Base-by-base conservation (phyloP, 2,888 invertebrate species). In the Lithophane socia region DNA sequence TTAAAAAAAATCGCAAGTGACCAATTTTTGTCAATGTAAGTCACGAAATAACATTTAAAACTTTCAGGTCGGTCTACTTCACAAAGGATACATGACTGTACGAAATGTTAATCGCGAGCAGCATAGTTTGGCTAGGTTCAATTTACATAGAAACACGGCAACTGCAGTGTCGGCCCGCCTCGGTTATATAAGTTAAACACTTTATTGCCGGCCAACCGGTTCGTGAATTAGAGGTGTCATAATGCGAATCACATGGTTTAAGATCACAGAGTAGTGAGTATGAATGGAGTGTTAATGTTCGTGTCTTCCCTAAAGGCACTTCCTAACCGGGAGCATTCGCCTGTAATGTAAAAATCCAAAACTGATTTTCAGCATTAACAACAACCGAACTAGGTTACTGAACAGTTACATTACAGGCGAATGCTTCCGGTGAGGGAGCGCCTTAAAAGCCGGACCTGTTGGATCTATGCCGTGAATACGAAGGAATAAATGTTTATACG, bases 191-290 rank as follows among this genome's bases (percentile, higher is more conserved):
- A 91, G 79, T 65, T 79, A 79, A 83, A 87, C 72, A 82, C 68
- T 89, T 87, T 87, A 90, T 84, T 79, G 79, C 77, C 66, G 67
- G 52, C 71, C 52, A 91, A 93, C 94, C 91, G 92, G 93, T 93
- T 89, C 71, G 75, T 68, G 83, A 87, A 83, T 88, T 92, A 89
- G 86, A 87, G 83, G 84, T 90, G 91, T 87, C 87, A 89, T 90
- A 90, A 91, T 90, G 87, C 86, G 85, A 91, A 90, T 90, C 91
- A 92, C 90, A 90, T 90, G 89, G 82, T 80, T 86, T 44, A 77
- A 3, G 29, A 71, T 24, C 66, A 75, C 37, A 18, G 75, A 85
- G 58, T 74, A 84, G 2, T 13, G 12, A 56, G n/a, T 37, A 21
- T 37, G 24, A 58, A 80, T 24, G 44, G 65, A 82, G 61, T 79